Conservation (phyloP, 1,140 invertebrate species). For the Coptotermes formosanus region DNA sequence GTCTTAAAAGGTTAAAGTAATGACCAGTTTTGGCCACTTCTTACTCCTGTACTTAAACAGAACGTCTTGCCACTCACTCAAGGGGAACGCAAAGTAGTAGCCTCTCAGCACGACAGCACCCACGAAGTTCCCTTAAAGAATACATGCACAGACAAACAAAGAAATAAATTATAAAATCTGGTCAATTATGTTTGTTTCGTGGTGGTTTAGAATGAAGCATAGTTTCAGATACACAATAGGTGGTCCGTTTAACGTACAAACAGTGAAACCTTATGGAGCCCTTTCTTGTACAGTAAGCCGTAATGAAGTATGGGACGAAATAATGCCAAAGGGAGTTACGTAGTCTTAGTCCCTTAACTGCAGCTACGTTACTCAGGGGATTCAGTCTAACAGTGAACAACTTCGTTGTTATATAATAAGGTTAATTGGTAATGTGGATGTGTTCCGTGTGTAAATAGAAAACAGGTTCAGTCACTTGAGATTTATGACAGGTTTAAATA, state of each 20-base stretch:
- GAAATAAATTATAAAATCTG: not conserved
- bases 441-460: not conserved
- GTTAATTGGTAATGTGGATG: not conserved
- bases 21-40: no score
- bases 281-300: not conserved
- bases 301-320: not conserved
- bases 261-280: not conserved
- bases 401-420: not conserved
- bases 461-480: not conserved
- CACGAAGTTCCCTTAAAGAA: not conserved
- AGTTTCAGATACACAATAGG: not conserved
- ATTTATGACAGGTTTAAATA: not conserved
- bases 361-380: not conserved
- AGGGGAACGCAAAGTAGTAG: not conserved
- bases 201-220: conserved; percentile 10
- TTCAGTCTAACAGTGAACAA: not conserved
- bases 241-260: not conserved
- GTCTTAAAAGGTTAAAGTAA: no score
- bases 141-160: not conserved
- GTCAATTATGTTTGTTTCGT: not conserved
- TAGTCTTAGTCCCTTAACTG: not conserved
- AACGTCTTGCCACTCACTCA: not conserved
- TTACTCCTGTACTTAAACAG: no score
- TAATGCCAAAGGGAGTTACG: not conserved
- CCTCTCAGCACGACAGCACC: conserved; percentile 1